A percentile compares a stretch with the other conserved stretches of the same genome.
phyloP scores from a whole-genome alignment of 1,140 invertebrate species.

The Elymnias hypermnestra region DNA sequence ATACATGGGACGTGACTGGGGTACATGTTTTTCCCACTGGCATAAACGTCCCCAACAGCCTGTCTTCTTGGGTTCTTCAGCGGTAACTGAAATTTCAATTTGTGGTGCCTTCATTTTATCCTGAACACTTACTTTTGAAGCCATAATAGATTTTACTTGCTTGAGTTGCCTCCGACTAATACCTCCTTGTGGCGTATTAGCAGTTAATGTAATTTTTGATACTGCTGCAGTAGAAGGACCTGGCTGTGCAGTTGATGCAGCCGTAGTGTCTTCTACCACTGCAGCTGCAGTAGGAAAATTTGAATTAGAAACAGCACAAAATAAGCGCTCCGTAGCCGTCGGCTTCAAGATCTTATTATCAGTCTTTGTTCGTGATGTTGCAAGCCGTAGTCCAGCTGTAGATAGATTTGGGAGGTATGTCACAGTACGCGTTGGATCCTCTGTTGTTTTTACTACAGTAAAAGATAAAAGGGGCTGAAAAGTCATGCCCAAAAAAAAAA shows the following conservation, averaged over 20 bases:
- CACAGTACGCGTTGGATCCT: conserved; percentile 56
- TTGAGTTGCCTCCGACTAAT: conserved; percentile 54
- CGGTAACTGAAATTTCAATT: conserved; percentile 35
- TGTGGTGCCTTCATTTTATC: conserved; percentile 33
- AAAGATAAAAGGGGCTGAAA: conserved; percentile 53
- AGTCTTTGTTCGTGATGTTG: conserved; percentile 23
- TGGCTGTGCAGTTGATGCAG: conserved; percentile 26
- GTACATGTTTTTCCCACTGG: conserved; percentile 52
- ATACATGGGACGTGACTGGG: conserved; percentile 83
- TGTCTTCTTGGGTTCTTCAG: conserved; percentile 34
- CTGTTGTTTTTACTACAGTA: conserved; percentile 44
- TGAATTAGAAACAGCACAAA: conserved; percentile 53
- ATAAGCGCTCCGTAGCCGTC: conserved; percentile 50
- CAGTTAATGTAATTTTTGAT: conserved; percentile 47
- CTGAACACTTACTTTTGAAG: conserved; percentile 51
- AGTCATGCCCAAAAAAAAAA: conserved; percentile 53
- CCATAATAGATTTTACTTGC: conserved; percentile 60
- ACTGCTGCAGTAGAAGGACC: conserved; percentile 42
- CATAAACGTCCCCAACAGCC: conserved; percentile 44
- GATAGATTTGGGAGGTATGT: conserved; percentile 63
- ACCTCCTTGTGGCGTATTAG: conserved; percentile 41
- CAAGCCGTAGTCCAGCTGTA: conserved; percentile 24
- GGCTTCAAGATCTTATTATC: conserved; percentile 30
- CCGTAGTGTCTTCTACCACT: conserved; percentile 35
- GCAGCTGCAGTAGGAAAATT: conserved; percentile 62